Evolutionary conservation across 2,113 vertebrate species (phyloP), one percentile per base, ranked within the genome.

Genomic region (Pituophis catenifer): DNA sequence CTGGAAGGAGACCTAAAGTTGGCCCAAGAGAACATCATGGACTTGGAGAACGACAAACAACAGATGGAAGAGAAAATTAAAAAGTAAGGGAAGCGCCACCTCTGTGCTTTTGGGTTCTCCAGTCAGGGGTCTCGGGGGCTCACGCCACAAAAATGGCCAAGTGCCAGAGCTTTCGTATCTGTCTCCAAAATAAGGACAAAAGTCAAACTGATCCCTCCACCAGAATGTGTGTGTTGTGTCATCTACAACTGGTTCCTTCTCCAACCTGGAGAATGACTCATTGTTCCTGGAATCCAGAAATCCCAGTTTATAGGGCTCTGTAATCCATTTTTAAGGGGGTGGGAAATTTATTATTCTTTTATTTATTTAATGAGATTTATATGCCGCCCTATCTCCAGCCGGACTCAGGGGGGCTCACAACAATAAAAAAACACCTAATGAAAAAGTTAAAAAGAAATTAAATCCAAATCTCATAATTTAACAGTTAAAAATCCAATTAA

Each of bases 11-110:
- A 98, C 94, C 24, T 98, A 92, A 98, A 98, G 92, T 95, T 98
- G 93, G 94, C 96, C 0, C 98, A 98, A 91, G 98, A 98, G 94
- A 98, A 96, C 94, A 97, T 98, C 65, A 98, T 98, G 98, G 98
- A 98, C 3, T 92, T 98, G 93, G 98, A 98, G 93, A 98, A 98
- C 0, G 98, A 98, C 96, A 98, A 98, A 57, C 98, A 98, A 91
- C 98, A 98, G 93, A 92, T 98, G 87, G 98, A 98, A 7, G 98
- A 98, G 93, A 96, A 95, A 86, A 96, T 98, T 0, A 98, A 98
- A 94, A 98, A 98, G 98, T 98, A 94, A 92, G 44, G 12, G 10
- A 59, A 1, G 0, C 1, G 0, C 21, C 11, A 33, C 1, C 3
- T 17, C 5, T 21, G 26, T 8, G 1, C 17, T 1, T 15, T 53